Percentiles rank a stretch among this genome's conserved stretches.
Conservation (phyloP, 2,113 vertebrate species). For the Thomomys bottae region DNA sequence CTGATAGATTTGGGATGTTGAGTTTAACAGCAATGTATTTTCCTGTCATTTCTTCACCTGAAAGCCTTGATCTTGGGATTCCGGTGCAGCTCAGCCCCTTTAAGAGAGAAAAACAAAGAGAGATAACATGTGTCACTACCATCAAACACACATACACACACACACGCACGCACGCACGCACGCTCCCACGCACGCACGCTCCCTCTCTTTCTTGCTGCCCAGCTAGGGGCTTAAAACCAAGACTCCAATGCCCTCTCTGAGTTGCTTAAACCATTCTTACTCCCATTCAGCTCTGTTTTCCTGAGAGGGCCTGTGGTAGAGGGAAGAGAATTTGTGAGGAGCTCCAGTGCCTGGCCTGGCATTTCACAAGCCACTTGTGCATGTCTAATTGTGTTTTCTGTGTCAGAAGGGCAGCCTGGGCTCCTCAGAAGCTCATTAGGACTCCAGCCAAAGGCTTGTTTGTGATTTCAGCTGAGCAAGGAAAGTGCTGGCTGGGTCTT, state of each 20-base stretch:
- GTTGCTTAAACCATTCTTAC: background rate
- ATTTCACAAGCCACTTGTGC: constrained; percentile 78
- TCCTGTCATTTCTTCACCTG: background rate
- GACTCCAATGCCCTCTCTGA: background rate
- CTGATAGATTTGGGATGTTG: background rate
- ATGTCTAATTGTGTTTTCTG: constrained; percentile 80
- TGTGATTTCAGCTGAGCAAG: constrained; percentile 58
- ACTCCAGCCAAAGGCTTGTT: constrained; percentile 74
- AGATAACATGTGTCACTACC: background rate
- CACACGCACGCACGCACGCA: too few species aligned
- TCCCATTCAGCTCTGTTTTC: background rate
- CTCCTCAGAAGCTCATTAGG: constrained; percentile 72
- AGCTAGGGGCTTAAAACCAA: background rate
- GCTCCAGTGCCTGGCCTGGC: background rate
- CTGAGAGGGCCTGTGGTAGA: background rate
- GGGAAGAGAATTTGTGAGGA: background rate
- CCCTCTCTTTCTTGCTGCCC: background rate
- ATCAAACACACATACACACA: too few species aligned
- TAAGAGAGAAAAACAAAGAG: background rate
- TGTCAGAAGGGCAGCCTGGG: constrained; percentile 75
- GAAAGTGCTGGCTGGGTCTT: background rate
- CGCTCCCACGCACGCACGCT: too few species aligned
- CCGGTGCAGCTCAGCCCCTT: background rate
- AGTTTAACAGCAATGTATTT: background rate
- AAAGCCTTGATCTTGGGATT: background rate